A percentile compares a stretch with the other conserved stretches of the same genome.
Evolutionary conservation across 2,113 vertebrate genomes (phyloP).

Genomic region (Egretta garzetta): DNA sequence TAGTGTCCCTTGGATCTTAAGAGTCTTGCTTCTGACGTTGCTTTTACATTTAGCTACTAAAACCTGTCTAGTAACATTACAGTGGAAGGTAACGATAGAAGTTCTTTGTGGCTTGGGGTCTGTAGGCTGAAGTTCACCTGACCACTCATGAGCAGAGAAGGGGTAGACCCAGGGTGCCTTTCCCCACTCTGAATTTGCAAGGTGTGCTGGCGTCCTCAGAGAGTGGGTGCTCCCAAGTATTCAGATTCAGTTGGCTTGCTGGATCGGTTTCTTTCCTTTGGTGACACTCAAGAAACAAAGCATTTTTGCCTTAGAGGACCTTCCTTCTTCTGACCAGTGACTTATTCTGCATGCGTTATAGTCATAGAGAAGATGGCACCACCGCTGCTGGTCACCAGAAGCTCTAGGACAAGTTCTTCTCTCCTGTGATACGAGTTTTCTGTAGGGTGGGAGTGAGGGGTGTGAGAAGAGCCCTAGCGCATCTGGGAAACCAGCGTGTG

Average conservation of each 20-base stretch:
- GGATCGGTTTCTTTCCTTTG: background rate
- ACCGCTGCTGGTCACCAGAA: background rate
- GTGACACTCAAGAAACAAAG: background rate
- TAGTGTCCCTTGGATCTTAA: background rate
- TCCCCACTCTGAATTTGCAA: background rate
- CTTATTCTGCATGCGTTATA: rapidly evolving
- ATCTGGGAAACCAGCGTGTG: rapidly evolving
- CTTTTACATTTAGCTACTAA: background rate
- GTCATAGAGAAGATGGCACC: background rate
- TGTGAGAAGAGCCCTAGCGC: background rate
- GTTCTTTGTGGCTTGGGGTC: background rate
- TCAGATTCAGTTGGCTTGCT: background rate
- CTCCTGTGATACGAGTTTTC: background rate
- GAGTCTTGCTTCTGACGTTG: background rate
- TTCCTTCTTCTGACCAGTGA: background rate
- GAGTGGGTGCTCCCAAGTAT: background rate
- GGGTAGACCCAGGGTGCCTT: background rate
- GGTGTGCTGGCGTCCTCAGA: rapidly evolving
- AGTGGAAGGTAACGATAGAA: background rate
- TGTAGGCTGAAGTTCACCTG: background rate
- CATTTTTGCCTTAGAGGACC: background rate
- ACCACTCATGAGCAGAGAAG: background rate
- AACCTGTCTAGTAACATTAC: background rate
- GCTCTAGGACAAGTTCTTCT: background rate
- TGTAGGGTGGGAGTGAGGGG: background rate